Conservation (phyloP, 2,113 vertebrate species). For the Regulus satrapa region DNA sequence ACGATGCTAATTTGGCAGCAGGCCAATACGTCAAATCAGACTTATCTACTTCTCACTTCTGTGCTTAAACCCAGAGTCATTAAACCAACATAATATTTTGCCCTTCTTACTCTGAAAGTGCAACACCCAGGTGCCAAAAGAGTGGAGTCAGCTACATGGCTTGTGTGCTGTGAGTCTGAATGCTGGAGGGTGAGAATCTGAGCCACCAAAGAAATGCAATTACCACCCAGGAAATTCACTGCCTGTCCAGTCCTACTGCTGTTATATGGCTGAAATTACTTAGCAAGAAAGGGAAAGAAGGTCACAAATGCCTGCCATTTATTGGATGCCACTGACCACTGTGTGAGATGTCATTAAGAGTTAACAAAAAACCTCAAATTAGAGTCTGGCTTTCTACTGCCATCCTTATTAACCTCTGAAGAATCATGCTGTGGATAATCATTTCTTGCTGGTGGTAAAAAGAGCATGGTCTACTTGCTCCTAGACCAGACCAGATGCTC, state of each 20-base stretch:
- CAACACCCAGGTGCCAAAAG: not conserved
- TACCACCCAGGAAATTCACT: conserved; percentile 20
- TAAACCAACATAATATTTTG: not conserved
- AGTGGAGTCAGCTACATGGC: not conserved
- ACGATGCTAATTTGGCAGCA: not conserved
- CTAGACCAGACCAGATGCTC: not conserved
- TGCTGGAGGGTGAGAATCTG: not conserved
- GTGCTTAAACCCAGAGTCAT: not conserved
- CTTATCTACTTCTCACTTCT: not conserved
- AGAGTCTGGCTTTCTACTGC: not conserved
- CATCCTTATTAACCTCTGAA: conserved; percentile 31
- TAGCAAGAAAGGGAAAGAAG: conserved; percentile 5
- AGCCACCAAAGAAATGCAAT: not conserved
- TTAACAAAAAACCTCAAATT: conserved; percentile 11
- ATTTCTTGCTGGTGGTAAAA: conserved; percentile 8
- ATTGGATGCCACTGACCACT: not conserved
- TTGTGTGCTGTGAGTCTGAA: not conserved
- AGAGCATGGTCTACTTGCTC: not conserved
- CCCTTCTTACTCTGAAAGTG: not conserved
- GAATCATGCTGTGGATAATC: conserved; percentile 21
- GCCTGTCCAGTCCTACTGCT: not conserved
- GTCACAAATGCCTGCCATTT: not conserved
- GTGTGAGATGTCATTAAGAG: not conserved
- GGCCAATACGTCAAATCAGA: not conserved
- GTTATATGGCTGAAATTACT: not conserved